Evolutionary conservation across 2,888 invertebrate genomes (phyloP).

Genomic region (Amphipoea lucens): DNA sequence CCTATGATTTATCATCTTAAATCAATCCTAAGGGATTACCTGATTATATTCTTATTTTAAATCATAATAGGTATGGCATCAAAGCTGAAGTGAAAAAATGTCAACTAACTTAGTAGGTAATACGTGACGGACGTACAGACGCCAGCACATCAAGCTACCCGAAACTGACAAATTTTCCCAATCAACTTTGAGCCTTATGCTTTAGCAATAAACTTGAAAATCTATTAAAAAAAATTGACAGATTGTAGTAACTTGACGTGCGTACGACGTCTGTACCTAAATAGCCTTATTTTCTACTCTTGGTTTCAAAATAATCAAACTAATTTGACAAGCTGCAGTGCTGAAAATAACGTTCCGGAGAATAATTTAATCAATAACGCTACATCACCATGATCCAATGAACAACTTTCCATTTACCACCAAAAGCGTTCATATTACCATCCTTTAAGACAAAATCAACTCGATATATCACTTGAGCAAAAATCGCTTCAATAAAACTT

Average conservation of each 20-base stretch:
- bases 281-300: background rate
- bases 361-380: background rate
- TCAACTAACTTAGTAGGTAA: too few species aligned
- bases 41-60: background rate
- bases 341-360: background rate
- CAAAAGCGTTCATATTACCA: slow-evolving; percentile 41
- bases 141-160: too few species aligned
- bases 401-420: slow-evolving; percentile 28
- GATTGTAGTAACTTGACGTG: too few species aligned
- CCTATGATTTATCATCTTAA: background rate
- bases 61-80: background rate
- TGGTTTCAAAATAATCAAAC: background rate
- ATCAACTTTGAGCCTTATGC: too few species aligned
- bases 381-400: slow-evolving; percentile 11
- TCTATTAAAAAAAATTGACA: too few species aligned
- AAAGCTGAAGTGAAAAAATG: too few species aligned
- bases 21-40: too few species aligned
- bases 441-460: slow-evolving; percentile 37
- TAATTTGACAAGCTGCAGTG: background rate
- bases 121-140: background rate
- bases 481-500: slow-evolving; percentile 62
- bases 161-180: too few species aligned
- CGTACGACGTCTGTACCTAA: too few species aligned
- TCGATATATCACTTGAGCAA: slow-evolving; percentile 39
- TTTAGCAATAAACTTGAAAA: too few species aligned